Percentiles rank a stretch among this genome's conserved stretches.
These are phyloP conservation scores for Zelostemma sp. DNA, from an alignment of 1,140 invertebrate genomes.

Conservation along the genomic window DNA sequence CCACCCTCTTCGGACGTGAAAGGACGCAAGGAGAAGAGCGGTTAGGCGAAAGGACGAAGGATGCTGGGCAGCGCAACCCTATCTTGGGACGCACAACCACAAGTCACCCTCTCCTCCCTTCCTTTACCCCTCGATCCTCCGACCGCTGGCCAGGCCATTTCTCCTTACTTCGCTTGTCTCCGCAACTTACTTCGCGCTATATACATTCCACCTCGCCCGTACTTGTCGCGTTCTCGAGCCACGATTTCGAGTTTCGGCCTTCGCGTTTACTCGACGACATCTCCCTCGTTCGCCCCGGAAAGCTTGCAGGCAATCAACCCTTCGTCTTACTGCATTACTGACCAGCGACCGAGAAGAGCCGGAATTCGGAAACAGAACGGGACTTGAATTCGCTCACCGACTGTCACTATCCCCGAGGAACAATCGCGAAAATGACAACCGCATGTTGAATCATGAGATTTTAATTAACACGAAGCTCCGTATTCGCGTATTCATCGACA, in stretches of 20 bases:
- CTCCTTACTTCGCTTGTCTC: constrained; percentile 41
- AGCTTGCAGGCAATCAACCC: constrained; percentile 68
- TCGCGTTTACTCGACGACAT: constrained; percentile 34
- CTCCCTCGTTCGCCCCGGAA: constrained; percentile 45
- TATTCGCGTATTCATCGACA: no score
- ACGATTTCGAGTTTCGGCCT: constrained; percentile 42
- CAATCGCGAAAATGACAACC: no score
- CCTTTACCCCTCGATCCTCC: no score
- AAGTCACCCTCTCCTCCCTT: constrained; percentile 59
- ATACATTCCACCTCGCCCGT: constrained; percentile 51
- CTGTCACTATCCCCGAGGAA: no score
- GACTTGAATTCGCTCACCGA: no score
- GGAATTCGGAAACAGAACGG: no score
- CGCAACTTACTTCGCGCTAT: constrained; percentile 40
- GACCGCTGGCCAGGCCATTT: constrained; percentile 29
- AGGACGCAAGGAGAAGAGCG: constrained; percentile 56
- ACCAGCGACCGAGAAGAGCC: constrained; percentile 52
- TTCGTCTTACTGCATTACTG: constrained; percentile 69
- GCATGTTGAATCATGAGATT: no score
- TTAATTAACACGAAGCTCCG: no score
- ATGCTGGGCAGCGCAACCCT: constrained; percentile 58
- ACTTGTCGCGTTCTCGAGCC: constrained; percentile 53
- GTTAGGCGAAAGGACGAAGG: constrained; percentile 53
- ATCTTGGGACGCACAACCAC: constrained; percentile 67
- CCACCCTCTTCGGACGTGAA: constrained; percentile 59